phyloP scores from a whole-genome alignment of 2,797 vertebrate species.

The Anguilla marmorata region DNA sequence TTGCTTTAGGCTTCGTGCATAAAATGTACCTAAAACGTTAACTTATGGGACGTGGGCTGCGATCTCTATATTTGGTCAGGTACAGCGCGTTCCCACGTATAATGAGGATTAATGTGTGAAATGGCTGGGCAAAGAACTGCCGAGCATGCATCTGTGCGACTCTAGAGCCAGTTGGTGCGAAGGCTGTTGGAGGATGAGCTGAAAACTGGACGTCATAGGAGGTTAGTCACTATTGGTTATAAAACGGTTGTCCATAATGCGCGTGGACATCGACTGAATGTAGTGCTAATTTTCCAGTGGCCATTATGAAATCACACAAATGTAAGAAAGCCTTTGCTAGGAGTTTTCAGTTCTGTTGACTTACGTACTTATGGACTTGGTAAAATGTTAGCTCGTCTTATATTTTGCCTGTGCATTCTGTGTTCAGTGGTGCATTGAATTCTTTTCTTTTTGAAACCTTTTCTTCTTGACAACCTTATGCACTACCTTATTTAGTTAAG shows the following conservation, averaged over 20 bases:
- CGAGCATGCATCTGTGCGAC: not conserved
- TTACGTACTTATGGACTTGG: not conserved
- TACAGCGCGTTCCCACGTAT: not conserved
- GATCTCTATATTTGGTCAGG: not conserved
- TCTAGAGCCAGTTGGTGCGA: not conserved
- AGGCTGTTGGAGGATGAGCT: not conserved
- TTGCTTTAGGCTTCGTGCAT: not conserved
- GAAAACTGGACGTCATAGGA: not conserved
- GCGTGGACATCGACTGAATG: not conserved
- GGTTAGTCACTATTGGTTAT: not conserved
- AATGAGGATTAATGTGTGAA: conserved; percentile 2
- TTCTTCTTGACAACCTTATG: not conserved
- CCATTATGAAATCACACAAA: not conserved
- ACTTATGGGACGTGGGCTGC: not conserved
- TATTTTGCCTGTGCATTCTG: not conserved
- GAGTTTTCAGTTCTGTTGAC: not conserved
- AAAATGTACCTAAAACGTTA: not conserved
- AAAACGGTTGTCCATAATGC: not conserved
- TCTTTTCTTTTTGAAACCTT: not conserved
- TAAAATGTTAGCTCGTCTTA: not conserved
- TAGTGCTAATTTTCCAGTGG: not conserved
- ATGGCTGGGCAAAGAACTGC: not conserved
- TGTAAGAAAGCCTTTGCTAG: not conserved
- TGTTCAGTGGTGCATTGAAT: not conserved
- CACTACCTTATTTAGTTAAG: not conserved